Percentiles rank a stretch among this genome's conserved stretches.
These are phyloP conservation scores for Emys orbicularis DNA, from an alignment of 2,797 vertebrate genomes.

Conservation along the genomic window DNA sequence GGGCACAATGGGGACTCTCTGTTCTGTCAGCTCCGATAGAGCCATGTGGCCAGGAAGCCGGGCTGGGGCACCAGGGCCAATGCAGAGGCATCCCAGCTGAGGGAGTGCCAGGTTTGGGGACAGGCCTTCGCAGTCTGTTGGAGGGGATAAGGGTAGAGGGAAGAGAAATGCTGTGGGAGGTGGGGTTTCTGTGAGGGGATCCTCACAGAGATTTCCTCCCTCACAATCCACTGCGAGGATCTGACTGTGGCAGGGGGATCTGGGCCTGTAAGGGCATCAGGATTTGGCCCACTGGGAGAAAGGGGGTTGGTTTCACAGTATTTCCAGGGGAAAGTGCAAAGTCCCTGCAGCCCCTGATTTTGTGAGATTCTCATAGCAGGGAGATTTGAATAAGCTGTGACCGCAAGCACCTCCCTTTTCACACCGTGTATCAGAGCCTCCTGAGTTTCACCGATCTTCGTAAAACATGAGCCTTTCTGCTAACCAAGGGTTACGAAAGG, in stretches of 20 bases:
- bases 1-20: too few relatives aligned
- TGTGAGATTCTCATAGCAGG: neutral
- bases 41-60: neutral
- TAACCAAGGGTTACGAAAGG: neutral
- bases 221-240: neutral
- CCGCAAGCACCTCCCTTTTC: neutral
- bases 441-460: neutral
- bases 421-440: neutral
- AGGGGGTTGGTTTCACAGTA: too few relatives aligned
- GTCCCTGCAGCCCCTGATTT: too few relatives aligned
- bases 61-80: neutral
- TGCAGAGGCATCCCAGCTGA: too few relatives aligned
- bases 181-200: neutral
- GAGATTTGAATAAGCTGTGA: neutral
- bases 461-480: neutral
- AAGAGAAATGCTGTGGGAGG: too few relatives aligned
- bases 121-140: neutral
- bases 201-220: neutral
- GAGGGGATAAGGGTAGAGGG: neutral
- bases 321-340: neutral
- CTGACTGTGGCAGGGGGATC: too few relatives aligned
- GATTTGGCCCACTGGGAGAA: neutral
- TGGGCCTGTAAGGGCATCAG: too few relatives aligned
- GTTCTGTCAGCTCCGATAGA: neutral
- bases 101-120: neutral